phyloP scores from a whole-genome alignment of 2,113 vertebrate species.

The Sturnira hondurensis region DNA sequence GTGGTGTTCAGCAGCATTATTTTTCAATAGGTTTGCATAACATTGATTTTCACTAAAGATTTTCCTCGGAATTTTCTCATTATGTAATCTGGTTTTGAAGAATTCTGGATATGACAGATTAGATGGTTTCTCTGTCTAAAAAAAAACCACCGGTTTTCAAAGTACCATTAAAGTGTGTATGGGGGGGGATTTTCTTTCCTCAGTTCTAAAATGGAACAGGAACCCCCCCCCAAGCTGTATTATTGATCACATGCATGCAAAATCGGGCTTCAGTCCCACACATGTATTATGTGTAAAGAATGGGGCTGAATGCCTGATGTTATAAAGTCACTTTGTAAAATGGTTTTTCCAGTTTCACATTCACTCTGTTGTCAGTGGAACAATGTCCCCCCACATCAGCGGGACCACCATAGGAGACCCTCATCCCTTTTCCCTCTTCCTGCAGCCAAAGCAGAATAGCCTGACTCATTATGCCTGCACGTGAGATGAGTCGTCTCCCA shows the following conservation, averaged over 20 bases:
- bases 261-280: background rate
- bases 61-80: background rate
- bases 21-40: background rate
- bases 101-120: background rate
- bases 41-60: background rate
- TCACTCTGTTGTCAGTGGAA: background rate
- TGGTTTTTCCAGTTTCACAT: background rate
- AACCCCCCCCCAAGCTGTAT: background rate
- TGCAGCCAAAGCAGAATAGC: background rate
- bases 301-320: background rate
- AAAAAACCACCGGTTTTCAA: background rate
- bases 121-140: background rate
- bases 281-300: background rate
- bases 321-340: slow-evolving; percentile 22
- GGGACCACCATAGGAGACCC: background rate
- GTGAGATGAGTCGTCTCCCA: slow-evolving; percentile 41
- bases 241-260: background rate
- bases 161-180: background rate
- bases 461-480: background rate
- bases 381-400: too few species aligned
- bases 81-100: background rate
- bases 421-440: background rate
- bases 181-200: background rate
- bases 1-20: rapidly evolving
- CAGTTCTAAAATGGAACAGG: background rate